Evolutionary conservation across 2,113 vertebrate genomes (phyloP), one percentile per base, ranked within the genome.

Genomic region (Orientallactaga bullata): DNA sequence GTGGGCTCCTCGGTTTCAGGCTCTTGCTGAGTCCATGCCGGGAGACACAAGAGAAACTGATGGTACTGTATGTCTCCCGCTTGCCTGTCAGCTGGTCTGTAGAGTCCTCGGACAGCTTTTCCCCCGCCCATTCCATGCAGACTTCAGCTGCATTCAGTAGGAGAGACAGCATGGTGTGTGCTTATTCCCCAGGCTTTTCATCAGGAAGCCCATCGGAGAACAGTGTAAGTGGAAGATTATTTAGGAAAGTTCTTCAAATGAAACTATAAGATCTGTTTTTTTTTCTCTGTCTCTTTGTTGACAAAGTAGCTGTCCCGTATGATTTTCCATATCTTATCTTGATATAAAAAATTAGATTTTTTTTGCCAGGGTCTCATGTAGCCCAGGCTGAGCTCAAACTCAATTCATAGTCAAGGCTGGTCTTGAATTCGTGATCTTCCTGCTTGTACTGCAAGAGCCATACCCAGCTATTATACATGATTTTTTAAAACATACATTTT

Each of bases 311-410:
- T 68, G 26, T 78, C 65, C 55, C 66, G 4, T 80, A 51, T 85
- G 39, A 73, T 85, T 76, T 85, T 90, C 39, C 32, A 82, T 30
- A 32, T 91, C 51, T 77, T 84, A 6, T 61, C 63, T 82, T 78
- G 42, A 81, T 85, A 93, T n/a, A 42, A 78, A 93, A 86, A 68
- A 65, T 39, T 58, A 65, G n/a, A n/a, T n/a, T n/a, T n/a, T n/a
- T n/a, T n/a, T n/a, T n/a, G n/a, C n/a, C n/a, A n/a, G n/a, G n/a
- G n/a, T n/a, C n/a, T n/a, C n/a, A n/a, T n/a, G n/a, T n/a, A n/a
- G n/a, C n/a, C n/a, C n/a, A n/a, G n/a, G 28, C n/a, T n/a, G n/a
- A n/a, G n/a, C n/a, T n/a, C n/a, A n/a, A n/a, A n/a, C n/a, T n/a
- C n/a, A n/a, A n/a, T n/a, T n/a, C n/a, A n/a, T n/a, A n/a, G n/a